Percentiles rank a stretch among this genome's conserved stretches.
These are phyloP conservation scores for Drosophila atripex DNA, from an alignment of 2,888 invertebrate genomes.

Conservation along the genomic window DNA sequence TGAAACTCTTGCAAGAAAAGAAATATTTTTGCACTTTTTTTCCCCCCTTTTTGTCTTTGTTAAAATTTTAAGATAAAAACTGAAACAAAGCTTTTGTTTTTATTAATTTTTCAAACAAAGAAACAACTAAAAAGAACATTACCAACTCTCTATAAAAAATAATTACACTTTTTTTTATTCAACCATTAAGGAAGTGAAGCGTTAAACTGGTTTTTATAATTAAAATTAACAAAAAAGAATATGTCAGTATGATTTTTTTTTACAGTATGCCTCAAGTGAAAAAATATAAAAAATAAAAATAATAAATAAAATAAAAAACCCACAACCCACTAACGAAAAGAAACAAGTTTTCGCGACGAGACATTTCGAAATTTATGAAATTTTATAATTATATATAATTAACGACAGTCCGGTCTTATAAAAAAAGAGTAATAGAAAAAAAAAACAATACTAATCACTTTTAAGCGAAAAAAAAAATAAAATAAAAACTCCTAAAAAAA, in stretches of 20 bases:
- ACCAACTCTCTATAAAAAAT: background rate
- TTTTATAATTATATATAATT: slow-evolving; percentile 2
- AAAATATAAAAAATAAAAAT: background rate
- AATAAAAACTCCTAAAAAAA: slow-evolving; percentile 15
- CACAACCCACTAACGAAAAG: slow-evolving; percentile 9
- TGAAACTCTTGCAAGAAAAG: background rate
- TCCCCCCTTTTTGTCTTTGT: background rate
- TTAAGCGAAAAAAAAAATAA: background rate
- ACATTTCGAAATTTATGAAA: background rate
- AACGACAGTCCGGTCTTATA: background rate
- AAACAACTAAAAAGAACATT: background rate
- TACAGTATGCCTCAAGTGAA: background rate
- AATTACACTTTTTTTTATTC: background rate
- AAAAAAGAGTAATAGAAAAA: background rate
- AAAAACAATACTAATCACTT: slow-evolving; percentile 13
- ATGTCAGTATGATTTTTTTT: background rate
- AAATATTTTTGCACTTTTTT: background rate
- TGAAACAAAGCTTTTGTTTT: background rate
- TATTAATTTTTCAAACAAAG: background rate
- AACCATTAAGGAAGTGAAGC: slow-evolving; percentile 3
- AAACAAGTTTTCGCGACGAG: slow-evolving; percentile 18
- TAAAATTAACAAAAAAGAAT: background rate
- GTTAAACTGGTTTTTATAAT: slow-evolving; percentile 5
- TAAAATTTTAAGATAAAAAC: background rate
- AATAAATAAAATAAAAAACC: background rate